Evolutionary conservation across 1,140 invertebrate species (phyloP).

Genomic region (Drosophila truncata): DNA sequence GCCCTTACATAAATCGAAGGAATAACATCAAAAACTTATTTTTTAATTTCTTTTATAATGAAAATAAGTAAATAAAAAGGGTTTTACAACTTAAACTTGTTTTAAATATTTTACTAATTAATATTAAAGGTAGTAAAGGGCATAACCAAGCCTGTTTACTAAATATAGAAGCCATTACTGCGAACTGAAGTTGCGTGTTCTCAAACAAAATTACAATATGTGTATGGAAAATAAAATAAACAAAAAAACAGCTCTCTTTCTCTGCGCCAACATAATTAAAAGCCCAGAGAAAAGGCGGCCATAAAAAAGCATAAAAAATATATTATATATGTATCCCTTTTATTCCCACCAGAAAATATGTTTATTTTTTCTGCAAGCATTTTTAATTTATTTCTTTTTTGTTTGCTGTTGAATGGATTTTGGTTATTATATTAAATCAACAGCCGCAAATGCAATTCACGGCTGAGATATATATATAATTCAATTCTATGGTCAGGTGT

Average conservation of each 20-base stretch:
- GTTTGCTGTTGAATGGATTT: constrained; percentile 28
- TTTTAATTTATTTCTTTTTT: constrained; percentile 25
- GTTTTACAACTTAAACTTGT: too few relatives aligned
- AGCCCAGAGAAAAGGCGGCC: constrained; percentile 20
- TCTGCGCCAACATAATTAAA: constrained; percentile 67
- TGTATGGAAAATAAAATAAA: constrained; percentile 32
- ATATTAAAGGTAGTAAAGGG: neutral
- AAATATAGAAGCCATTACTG: neutral
- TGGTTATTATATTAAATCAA: constrained; percentile 59
- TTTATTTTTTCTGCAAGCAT: constrained; percentile 26
- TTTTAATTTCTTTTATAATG: neutral
- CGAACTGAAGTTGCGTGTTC: constrained; percentile 43
- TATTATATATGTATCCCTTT: neutral
- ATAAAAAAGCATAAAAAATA: constrained; percentile 35
- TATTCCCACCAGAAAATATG: constrained; percentile 27
- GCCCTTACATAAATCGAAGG: neutral
- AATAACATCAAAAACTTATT: too few relatives aligned
- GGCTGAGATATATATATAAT: constrained; percentile 15
- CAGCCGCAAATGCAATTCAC: constrained; percentile 53
- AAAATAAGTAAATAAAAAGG: neutral
- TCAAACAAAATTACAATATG: constrained; percentile 36
- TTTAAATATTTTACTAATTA: neutral
- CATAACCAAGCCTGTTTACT: neutral
- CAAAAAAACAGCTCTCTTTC: constrained; percentile 21
- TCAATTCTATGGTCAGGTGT: constrained; percentile 25